Conservation (phyloP, 1,140 invertebrate genomes). For the Lasaia peninsularis region DNA sequence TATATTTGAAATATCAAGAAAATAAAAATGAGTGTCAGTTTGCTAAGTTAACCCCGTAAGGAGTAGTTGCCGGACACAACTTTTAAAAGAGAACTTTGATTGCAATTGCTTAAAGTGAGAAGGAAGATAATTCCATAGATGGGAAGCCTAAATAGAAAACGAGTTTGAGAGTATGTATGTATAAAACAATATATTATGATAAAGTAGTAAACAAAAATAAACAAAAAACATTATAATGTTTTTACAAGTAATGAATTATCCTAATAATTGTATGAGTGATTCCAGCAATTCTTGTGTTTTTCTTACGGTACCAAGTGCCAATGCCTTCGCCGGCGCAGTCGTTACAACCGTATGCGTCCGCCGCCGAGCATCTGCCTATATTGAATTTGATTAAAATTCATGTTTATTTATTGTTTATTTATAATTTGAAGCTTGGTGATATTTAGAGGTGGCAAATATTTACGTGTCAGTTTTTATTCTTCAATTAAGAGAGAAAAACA, state of each 20-base stretch:
- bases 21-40: too few relatives aligned
- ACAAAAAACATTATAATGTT: constrained; percentile 65
- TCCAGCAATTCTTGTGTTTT: constrained; percentile 65
- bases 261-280: constrained; percentile 75
- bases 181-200: background rate
- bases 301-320: constrained; percentile 41
- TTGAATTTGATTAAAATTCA: constrained; percentile 74
- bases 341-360: constrained; percentile 61
- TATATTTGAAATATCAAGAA: too few relatives aligned
- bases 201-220: constrained; percentile 29
- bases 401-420: constrained; percentile 68
- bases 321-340: constrained; percentile 41
- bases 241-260: constrained; percentile 67
- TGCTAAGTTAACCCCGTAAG: too few relatives aligned
- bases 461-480: background rate
- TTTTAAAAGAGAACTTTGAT: too few relatives aligned
- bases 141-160: too few relatives aligned
- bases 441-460: constrained; percentile 35
- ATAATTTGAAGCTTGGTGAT: constrained; percentile 38
- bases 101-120: too few relatives aligned
- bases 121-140: too few relatives aligned
- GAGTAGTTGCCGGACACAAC: too few relatives aligned
- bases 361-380: constrained; percentile 62
- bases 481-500: too few relatives aligned
- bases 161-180: too few relatives aligned